Evolutionary conservation across 1,140 invertebrate species (phyloP), one percentile per base, ranked within the genome.

Genomic region (Meloidogyne floridensis): DNA sequence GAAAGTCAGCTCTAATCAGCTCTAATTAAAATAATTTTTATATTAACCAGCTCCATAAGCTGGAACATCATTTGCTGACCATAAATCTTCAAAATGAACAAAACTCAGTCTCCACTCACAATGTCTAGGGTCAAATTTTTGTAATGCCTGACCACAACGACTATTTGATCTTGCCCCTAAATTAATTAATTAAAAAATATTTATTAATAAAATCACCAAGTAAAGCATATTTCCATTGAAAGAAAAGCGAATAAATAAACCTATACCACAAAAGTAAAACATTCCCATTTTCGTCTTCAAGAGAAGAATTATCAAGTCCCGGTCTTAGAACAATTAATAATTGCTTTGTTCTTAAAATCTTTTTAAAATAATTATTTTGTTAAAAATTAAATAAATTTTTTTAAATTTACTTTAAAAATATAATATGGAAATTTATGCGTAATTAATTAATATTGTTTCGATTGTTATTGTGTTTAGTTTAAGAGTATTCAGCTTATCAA

Each of bases 71-170:
- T 76, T 7, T 11, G 51, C 51, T 53, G 56, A 69, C 20, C 53
- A 56, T 15, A 76, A 76, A 76, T 76, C 54, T 13, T 76, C 53
- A 76, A 76, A 76, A 65, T 76, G 32, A 13, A 56, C 15, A 76
- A 76, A 76, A n/a, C 51, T 76, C 15, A 76, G 11, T 56, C 51
- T 20, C 75, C 75, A 76, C 8, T 76, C 75, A n/a, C 75, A 76
- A 47, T 54, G 75, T 8, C 69, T 76, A 2, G 43, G 13, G 15
- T 76, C 75, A 53, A 56, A 76, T 54, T 56, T 76, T 8, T 76
- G 75, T 7, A 76, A 3, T 56, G 51, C 51, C 51, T 76, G 75
- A 42, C 75, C 75, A 76, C 75, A 76, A 5, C 15, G 32, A 65
- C 75, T 51, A 42, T 15, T 54, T 6, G 7, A 65, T 15, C 51